Evolutionary conservation across 2,797 vertebrate genomes (phyloP).

Genomic region (Hozukius guyotensis): DNA sequence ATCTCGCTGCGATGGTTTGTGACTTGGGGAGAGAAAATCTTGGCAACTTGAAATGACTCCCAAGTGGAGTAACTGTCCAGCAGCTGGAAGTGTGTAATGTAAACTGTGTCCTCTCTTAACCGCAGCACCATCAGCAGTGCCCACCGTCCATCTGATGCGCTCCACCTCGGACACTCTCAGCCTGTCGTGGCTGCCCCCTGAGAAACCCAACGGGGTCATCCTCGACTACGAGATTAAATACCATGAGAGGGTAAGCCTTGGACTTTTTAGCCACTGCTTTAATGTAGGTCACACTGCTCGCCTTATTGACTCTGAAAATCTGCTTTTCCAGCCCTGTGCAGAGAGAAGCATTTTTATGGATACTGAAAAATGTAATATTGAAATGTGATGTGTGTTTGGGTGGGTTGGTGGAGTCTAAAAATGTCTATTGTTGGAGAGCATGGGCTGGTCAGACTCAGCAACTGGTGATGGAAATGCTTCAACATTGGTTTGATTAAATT

Average conservation of each 20-base stretch:
- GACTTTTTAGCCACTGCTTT: slow-evolving; percentile 7
- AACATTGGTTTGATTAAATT: slow-evolving; percentile 27
- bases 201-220: slow-evolving; percentile 97
- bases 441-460: background rate
- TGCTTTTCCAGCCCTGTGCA: background rate
- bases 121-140: slow-evolving; percentile 92
- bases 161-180: slow-evolving; percentile 94
- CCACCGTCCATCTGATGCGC: slow-evolving; percentile 93
- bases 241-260: slow-evolving; percentile 91
- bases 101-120: slow-evolving; percentile 18
- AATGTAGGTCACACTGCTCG: slow-evolving; percentile 23
- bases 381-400: background rate
- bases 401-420: background rate
- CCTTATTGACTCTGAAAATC: slow-evolving; percentile 16
- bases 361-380: slow-evolving; percentile 10
- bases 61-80: background rate
- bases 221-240: slow-evolving; percentile 99
- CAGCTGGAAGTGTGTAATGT: background rate
- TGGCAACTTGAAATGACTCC: background rate
- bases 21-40: slow-evolving; percentile 14
- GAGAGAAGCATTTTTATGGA: slow-evolving; percentile 18
- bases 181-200: slow-evolving; percentile 94
- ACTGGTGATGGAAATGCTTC: slow-evolving; percentile 14
- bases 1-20: slow-evolving; percentile 26
- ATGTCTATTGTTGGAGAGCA: slow-evolving; percentile 8